A percentile compares a stretch with the other conserved stretches of the same genome.
These are phyloP conservation scores for Agonopterix heracliana DNA, from an alignment of 2,888 invertebrate species.

Conservation along the genomic window DNA sequence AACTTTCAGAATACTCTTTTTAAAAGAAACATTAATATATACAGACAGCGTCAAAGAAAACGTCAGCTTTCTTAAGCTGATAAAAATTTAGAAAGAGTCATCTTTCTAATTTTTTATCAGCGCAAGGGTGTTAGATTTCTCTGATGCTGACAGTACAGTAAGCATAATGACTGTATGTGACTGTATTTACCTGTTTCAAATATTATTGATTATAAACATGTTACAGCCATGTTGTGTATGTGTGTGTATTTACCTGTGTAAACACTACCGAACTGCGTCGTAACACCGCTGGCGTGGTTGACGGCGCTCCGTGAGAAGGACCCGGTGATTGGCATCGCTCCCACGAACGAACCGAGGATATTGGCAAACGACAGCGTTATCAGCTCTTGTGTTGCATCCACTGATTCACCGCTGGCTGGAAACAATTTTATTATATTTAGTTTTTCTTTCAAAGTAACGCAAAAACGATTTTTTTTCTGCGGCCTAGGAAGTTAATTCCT, in stretches of 20 bases:
- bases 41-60: no score
- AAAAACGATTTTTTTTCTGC: no score
- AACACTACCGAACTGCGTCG: constrained; percentile 90
- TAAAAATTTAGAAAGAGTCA: no score
- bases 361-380: constrained; percentile 91
- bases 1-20: no score
- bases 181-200: no score
- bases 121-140: no score
- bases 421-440: neutral
- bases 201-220: no score
- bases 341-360: constrained; percentile 90
- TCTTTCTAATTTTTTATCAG: no score
- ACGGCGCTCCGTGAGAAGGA: constrained; percentile 94
- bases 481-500: no score
- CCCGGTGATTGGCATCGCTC: constrained; percentile 93
- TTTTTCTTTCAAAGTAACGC: neutral
- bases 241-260: constrained; percentile 88
- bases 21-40: no score
- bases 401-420: constrained; percentile 83
- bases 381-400: constrained; percentile 94
- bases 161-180: constrained; percentile 1
- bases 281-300: constrained; percentile 95
- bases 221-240: no score
- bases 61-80: no score
- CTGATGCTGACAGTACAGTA: neutral